phyloP scores from a whole-genome alignment of 2,888 invertebrate species.

The Liopterus haemorrhoidalis region DNA sequence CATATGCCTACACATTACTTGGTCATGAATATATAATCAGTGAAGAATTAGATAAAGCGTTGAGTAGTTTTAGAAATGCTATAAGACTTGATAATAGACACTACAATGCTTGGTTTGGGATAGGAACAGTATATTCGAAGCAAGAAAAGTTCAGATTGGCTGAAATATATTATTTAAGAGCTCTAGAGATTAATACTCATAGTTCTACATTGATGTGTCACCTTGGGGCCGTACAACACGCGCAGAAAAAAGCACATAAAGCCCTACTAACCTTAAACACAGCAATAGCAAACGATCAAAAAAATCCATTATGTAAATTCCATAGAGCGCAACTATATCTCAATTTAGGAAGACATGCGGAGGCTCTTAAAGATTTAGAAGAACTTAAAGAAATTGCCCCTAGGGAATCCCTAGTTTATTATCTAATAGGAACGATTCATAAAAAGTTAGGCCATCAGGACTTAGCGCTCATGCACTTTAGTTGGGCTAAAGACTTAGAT shows the following conservation, averaged over 20 bases:
- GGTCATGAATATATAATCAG: conserved; percentile 96
- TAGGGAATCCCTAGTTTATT: conserved; percentile 95
- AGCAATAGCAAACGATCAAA: conserved; percentile 80
- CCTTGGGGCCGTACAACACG: conserved; percentile 92
- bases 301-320: conserved; percentile 92
- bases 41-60: conserved; percentile 94
- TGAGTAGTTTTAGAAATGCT: conserved; percentile 89
- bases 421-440: conserved; percentile 95
- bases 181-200: conserved; percentile 84
- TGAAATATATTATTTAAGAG: conserved; percentile 84
- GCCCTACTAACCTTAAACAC: conserved; percentile 82
- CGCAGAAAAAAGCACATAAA: conserved; percentile 80
- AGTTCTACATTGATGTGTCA: conserved; percentile 94
- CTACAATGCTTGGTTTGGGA: conserved; percentile 98
- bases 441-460: conserved; percentile 94
- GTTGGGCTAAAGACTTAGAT: conserved; percentile 98
- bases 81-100: conserved; percentile 87
- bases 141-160: conserved; percentile 92
- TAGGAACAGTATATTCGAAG: conserved; percentile 94
- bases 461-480: conserved; percentile 93
- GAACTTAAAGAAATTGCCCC: conserved; percentile 88
- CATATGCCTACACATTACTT: conserved; percentile 92
- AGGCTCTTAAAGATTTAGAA: conserved; percentile 87
- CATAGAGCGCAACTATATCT: conserved; percentile 92
- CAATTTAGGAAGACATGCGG: conserved; percentile 78